Percentiles rank a stretch among this genome's conserved stretches.
phyloP scores from a whole-genome alignment of 2,888 invertebrate genomes.

The Noctua comes region DNA sequence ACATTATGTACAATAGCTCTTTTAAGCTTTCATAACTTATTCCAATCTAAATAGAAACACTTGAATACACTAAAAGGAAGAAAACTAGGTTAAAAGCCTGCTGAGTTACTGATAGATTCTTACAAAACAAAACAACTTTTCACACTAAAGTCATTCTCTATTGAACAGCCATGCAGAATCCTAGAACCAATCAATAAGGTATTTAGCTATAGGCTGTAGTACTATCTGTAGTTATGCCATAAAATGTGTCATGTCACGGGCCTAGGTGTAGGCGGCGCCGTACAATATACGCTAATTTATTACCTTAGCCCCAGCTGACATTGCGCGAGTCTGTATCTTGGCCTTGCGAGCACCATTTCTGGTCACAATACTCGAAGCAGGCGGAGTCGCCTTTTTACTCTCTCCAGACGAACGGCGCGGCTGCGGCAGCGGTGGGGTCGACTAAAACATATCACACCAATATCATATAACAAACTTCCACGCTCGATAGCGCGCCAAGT shows the following conservation, averaged over 20 bases:
- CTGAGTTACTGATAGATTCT: neutral
- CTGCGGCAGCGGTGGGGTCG: conserved; percentile 80
- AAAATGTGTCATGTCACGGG: conserved; percentile 36
- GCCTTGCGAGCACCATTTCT: conserved; percentile 91
- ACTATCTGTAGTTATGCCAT: conserved; percentile 12
- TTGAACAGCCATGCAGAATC: neutral
- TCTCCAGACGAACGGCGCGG: conserved; percentile 80
- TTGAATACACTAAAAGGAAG: neutral
- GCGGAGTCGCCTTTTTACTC: conserved; percentile 79
- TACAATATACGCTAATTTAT: conserved; percentile 37
- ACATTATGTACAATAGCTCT: neutral
- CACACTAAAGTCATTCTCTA: neutral
- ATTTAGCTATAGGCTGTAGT: conserved; percentile 11
- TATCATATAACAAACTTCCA: conserved; percentile 30
- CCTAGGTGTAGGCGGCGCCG: conserved; percentile 55
- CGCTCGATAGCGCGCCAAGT: conserved; percentile 61
- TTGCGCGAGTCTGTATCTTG: conserved; percentile 92
- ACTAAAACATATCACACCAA: conserved; percentile 71
- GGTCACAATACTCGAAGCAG: conserved; percentile 89
- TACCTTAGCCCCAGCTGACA: conserved; percentile 88
- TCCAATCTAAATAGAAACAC: neutral
- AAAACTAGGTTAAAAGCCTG: neutral
- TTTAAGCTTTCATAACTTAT: neutral
- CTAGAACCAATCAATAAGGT: conserved; percentile 26
- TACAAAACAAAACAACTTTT: neutral